A percentile compares a stretch with the other conserved stretches of the same genome.
phyloP scores from a whole-genome alignment of 2,113 vertebrate species.

The Pygathrix nemaeus region DNA sequence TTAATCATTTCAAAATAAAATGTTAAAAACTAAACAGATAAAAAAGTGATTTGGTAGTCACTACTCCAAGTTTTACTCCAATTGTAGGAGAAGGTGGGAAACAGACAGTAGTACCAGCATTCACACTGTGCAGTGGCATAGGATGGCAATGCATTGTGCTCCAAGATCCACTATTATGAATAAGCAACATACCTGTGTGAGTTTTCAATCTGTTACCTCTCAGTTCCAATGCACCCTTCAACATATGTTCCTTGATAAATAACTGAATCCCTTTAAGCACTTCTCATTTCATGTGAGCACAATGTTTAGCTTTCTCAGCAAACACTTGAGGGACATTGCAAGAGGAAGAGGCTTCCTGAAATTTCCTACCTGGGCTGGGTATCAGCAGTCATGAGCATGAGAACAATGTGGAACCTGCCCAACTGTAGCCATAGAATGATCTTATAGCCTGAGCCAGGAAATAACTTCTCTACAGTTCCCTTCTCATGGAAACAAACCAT shows the following conservation, averaged over 20 bases:
- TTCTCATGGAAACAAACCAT: not conserved
- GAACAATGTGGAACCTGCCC: not conserved
- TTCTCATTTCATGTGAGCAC: not conserved
- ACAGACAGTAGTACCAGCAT: not conserved
- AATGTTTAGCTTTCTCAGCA: not conserved
- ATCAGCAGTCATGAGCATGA: not conserved
- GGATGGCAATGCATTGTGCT: not conserved
- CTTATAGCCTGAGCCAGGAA: not conserved
- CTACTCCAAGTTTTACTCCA: not conserved
- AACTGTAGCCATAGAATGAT: not conserved
- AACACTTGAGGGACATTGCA: not conserved
- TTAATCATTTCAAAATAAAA: slow-evolving; percentile 29
- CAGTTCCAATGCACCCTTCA: not conserved
- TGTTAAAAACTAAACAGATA: not conserved
- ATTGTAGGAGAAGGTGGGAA: not conserved
- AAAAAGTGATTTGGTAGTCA: not conserved
- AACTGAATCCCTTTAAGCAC: not conserved
- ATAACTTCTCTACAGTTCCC: not conserved
- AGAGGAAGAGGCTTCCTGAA: not conserved
- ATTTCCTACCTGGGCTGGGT: not conserved
- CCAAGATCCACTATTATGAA: not conserved
- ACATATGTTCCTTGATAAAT: not conserved
- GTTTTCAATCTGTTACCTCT: not conserved
- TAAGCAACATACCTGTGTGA: not conserved
- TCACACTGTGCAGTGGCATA: not conserved